These are phyloP conservation scores for Cephus runcator DNA, from an alignment of 2,888 invertebrate genomes.

Conservation along the genomic window DNA sequence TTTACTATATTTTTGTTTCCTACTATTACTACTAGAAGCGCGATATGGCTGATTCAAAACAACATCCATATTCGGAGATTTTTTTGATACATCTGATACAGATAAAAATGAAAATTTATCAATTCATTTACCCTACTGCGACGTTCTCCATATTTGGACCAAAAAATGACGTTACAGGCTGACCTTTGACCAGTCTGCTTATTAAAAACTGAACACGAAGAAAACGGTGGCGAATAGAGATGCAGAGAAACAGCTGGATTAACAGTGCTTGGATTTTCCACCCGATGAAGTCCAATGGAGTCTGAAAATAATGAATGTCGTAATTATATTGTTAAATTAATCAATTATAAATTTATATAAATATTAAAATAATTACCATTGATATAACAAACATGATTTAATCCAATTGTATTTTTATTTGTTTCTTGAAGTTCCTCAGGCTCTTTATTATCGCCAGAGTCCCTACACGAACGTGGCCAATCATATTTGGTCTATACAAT, in stretches of 20 bases:
- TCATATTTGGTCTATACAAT: conserved; percentile 71
- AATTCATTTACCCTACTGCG: conserved; percentile 71
- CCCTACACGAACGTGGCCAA: conserved; percentile 73
- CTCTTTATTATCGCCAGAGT: conserved; percentile 39
- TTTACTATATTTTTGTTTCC: background rate
- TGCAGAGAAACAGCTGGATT: conserved; percentile 93
- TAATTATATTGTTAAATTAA: background rate
- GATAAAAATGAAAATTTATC: conserved; percentile 1
- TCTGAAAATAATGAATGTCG: conserved; percentile 71
- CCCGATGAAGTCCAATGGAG: conserved; percentile 92
- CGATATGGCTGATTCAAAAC: background rate
- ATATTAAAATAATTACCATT: conserved; percentile 75
- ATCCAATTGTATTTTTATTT: conserved; percentile 72
- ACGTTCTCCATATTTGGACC: conserved; percentile 89
- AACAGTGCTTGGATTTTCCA: conserved; percentile 92
- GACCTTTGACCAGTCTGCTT: conserved; percentile 86
- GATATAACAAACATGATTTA: conserved; percentile 92
- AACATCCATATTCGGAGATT: background rate
- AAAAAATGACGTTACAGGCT: conserved; percentile 84
- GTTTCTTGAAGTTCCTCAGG: conserved; percentile 73
- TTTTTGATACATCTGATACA: background rate
- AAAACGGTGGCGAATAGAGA: conserved; percentile 94
- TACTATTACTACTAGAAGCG: background rate
- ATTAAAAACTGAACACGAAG: conserved; percentile 90
- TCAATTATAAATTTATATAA: background rate